Conservation (phyloP, 2,797 vertebrate species). For the Channa striata region DNA sequence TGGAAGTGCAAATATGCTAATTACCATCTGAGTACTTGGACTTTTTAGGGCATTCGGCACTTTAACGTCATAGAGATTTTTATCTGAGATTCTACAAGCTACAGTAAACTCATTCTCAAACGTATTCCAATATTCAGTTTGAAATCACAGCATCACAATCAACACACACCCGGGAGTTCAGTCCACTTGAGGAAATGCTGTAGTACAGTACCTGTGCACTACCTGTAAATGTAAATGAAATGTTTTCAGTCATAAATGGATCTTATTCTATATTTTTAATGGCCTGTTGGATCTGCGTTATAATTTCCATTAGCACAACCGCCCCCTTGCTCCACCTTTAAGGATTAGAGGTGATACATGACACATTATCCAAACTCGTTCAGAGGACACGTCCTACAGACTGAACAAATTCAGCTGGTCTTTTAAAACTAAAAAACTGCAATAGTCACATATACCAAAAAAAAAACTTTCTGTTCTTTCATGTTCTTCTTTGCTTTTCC, state of each 20-base stretch:
- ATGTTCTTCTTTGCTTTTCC: neutral
- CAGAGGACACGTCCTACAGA: neutral
- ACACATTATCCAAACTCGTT: constrained; percentile 4
- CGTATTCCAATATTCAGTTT: neutral
- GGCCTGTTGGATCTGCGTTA: constrained; percentile 7
- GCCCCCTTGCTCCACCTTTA: constrained; percentile 10
- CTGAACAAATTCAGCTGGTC: neutral
- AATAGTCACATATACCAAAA: neutral
- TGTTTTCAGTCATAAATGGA: too few species aligned
- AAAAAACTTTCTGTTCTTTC: neutral
- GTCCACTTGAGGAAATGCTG: neutral
- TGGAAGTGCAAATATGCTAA: too few species aligned
- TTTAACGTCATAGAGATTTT: too few species aligned
- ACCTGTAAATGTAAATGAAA: constrained; percentile 14
- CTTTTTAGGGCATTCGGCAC: too few species aligned
- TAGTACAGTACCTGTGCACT: neutral
- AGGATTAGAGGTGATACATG: neutral
- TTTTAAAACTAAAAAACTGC: rapidly evolving
- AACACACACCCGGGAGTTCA: constrained; percentile 22
- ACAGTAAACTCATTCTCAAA: too few species aligned
- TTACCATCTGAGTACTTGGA: too few species aligned
- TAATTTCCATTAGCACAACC: constrained; percentile 17
- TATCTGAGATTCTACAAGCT: too few species aligned
- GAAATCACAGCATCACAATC: constrained; percentile 23
- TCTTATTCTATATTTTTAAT: too few species aligned